A percentile compares a stretch with the other conserved stretches of the same genome.
Conservation (phyloP, 2,113 vertebrate species). For the Chloebia gouldiae region DNA sequence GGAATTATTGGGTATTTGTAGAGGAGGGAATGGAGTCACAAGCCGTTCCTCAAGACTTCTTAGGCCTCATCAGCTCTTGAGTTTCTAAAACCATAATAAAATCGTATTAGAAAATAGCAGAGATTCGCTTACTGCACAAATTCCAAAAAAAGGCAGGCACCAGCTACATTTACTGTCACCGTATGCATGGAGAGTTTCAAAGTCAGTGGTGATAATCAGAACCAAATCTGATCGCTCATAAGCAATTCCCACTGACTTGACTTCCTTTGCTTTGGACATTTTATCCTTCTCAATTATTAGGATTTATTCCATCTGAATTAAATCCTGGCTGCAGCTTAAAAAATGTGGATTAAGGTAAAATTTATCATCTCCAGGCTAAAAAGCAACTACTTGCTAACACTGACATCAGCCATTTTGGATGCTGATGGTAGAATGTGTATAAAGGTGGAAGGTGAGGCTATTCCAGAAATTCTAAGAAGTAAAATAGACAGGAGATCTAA, state of each 20-base stretch:
- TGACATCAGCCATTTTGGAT: not conserved
- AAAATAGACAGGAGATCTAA: not conserved
- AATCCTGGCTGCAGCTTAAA: slow-evolving; percentile 4
- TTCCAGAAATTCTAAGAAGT: not conserved
- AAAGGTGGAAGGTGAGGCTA: not conserved
- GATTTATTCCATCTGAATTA: not conserved
- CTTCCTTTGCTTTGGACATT: not conserved
- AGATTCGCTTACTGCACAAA: not conserved
- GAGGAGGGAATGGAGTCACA: not conserved
- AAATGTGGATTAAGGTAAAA: not conserved
- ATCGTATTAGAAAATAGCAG: not conserved
- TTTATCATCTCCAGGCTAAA: not conserved
- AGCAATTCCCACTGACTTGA: not conserved
- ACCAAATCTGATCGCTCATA: not conserved
- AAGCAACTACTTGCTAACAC: not conserved
- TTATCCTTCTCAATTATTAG: not conserved
- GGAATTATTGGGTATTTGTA: slow-evolving; percentile 23
- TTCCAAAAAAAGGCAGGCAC: not conserved
- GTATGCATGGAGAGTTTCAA: not conserved
- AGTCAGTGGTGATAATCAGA: not conserved
- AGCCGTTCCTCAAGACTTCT: not conserved
- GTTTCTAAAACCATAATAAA: slow-evolving; percentile 2
- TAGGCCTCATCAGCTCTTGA: not conserved
- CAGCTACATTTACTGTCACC: not conserved
- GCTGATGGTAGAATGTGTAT: not conserved